Conservation (phyloP, 2,797 vertebrate species). For the Sebastes miniatus region DNA sequence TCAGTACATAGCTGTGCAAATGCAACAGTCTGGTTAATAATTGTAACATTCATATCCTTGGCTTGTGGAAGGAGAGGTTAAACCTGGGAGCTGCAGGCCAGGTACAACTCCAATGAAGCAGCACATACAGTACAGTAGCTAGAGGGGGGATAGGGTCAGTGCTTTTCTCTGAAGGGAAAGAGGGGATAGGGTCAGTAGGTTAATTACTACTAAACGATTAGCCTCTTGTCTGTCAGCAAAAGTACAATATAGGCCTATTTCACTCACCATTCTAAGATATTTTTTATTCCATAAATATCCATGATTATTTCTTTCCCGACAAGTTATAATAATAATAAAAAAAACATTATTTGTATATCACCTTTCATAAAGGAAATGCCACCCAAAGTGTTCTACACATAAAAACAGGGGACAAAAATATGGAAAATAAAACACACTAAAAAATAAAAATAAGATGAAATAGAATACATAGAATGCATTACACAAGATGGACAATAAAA, state of each 20-base stretch:
- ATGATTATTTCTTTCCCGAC: background rate
- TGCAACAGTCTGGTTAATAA: constrained; percentile 10
- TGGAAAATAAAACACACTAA: too few relatives aligned
- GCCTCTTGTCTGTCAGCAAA: background rate
- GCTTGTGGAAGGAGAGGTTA: background rate
- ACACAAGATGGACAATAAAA: too few relatives aligned
- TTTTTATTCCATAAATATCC: background rate
- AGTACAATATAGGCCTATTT: background rate
- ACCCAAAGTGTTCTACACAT: too few relatives aligned
- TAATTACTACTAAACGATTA: background rate
- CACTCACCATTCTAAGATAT: background rate
- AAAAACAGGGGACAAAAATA: too few relatives aligned
- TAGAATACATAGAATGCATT: too few relatives aligned
- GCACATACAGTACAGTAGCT: background rate
- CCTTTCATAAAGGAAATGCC: too few relatives aligned
- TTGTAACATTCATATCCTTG: background rate
- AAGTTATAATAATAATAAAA: too few relatives aligned
- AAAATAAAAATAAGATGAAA: too few relatives aligned
- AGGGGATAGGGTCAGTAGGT: background rate
- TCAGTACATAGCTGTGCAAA: background rate
- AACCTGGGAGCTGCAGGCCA: background rate
- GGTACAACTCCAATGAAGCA: background rate
- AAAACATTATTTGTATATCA: too few relatives aligned
- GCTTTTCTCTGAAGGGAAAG: background rate
- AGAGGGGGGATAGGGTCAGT: too few relatives aligned